phyloP scores from a whole-genome alignment of 1,140 invertebrate species.

The Hypsibius dujardini region DNA sequence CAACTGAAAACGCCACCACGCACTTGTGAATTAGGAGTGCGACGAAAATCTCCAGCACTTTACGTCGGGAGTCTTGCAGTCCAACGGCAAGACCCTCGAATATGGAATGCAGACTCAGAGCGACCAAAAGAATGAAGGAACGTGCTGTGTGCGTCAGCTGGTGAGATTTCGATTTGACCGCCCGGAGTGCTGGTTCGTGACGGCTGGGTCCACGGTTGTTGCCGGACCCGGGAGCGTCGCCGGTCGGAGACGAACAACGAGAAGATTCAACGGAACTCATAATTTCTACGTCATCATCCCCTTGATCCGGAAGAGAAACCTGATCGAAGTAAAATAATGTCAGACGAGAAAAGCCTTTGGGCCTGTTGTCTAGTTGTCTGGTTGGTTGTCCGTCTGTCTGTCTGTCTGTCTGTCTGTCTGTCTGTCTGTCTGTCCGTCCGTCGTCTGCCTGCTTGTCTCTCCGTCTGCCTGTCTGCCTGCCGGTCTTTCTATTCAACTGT shows the following conservation, averaged over 20 bases:
- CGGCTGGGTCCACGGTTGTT: slow-evolving; percentile 25
- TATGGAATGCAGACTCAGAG: slow-evolving; percentile 54
- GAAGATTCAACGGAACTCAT: slow-evolving; percentile 17
- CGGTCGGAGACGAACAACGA: neutral
- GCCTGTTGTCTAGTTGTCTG: no score
- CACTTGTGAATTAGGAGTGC: slow-evolving; percentile 45
- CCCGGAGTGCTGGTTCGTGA: neutral
- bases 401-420: no score
- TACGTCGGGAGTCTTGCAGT: slow-evolving; percentile 34
- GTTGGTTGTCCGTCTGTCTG: no score
- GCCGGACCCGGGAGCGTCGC: slow-evolving; percentile 15
- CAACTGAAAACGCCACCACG: slow-evolving; percentile 44
- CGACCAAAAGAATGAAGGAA: slow-evolving; percentile 40
- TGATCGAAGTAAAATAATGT: neutral
- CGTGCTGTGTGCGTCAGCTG: slow-evolving; percentile 27
- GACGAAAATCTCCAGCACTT: slow-evolving; percentile 36
- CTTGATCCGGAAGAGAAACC: neutral
- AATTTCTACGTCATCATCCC: slow-evolving; percentile 14
- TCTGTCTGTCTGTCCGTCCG: no score
- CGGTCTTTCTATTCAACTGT: no score
- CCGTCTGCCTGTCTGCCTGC: no score
- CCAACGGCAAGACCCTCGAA: slow-evolving; percentile 68
- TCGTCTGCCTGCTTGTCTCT: no score
- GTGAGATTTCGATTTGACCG: slow-evolving; percentile 12
- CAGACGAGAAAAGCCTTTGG: no score